Conservation (phyloP, 2,113 vertebrate genomes). For the Percopsis transmontana region DNA sequence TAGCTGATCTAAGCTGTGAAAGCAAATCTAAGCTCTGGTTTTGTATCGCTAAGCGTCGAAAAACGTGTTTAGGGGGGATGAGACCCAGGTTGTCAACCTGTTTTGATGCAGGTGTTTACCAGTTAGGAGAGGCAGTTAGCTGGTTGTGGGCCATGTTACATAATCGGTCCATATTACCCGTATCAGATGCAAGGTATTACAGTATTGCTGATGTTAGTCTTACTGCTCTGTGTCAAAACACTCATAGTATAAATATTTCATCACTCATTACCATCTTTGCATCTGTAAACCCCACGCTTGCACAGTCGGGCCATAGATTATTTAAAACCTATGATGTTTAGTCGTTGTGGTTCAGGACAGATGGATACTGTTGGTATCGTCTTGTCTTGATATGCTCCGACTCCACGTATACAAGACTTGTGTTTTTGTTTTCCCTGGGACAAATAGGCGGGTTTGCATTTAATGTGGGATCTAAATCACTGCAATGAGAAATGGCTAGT, state of each 20-base stretch:
- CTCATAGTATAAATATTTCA: slow-evolving; percentile 12
- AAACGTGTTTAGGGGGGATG: background rate
- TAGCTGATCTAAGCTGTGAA: background rate
- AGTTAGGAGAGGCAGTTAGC: background rate
- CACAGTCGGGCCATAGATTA: background rate
- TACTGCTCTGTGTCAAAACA: slow-evolving; percentile 6
- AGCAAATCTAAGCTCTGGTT: background rate
- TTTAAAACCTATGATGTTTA: slow-evolving; percentile 7
- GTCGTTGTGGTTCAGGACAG: background rate
- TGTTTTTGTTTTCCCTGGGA: slow-evolving; percentile 18
- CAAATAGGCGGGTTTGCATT: slow-evolving; percentile 27
- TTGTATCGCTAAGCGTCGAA: too few species aligned
- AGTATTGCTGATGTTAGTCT: slow-evolving; percentile 15
- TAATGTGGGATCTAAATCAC: slow-evolving; percentile 52
- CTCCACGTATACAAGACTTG: background rate
- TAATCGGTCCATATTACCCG: background rate
- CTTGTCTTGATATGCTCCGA: slow-evolving; percentile 12
- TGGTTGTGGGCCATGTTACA: background rate
- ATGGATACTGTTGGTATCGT: background rate
- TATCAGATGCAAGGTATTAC: slow-evolving; percentile 15
- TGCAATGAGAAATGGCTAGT: slow-evolving; percentile 31
- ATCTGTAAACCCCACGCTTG: background rate
- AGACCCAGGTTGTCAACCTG: background rate
- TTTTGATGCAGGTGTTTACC: background rate
- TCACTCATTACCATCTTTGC: slow-evolving; percentile 6